Evolutionary conservation across 2,888 invertebrate species (phyloP), one percentile per base, ranked within the genome.

Genomic region (Osedax frankpressi): DNA sequence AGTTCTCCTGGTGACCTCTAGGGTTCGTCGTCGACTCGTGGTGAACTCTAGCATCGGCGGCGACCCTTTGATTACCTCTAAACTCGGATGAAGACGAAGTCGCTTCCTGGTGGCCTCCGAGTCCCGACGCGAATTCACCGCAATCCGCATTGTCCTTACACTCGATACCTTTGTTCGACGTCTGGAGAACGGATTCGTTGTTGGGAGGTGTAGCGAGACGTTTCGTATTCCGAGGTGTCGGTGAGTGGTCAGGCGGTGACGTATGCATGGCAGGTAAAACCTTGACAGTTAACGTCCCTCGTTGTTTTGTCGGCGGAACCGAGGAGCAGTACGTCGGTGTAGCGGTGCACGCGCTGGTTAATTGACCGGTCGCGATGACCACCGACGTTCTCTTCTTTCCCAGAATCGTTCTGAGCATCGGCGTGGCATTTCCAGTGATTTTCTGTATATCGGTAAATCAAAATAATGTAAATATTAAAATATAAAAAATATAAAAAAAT

Each of bases 391-490:
- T 28, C 3, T 30, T 28, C 69, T 69, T 69, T 6, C 69, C 69
- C 29, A 69, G 69, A 25, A 69, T 69, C 14, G 27, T 30, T 3
- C 69, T 6, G 25, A 69, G n/a, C 69, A 69, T 69, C 28, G 69
- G 69, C 29, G 69, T 69, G 28, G 69, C 69, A 30, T 69, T 69
- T 11, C 69, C 69, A 25, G 30, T 69, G 1, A 69, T 30, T 44
- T 19, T 44, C n/a, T n/a, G n/a, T n/a, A n/a, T n/a, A n/a, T n/a
- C n/a, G n/a, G n/a, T n/a, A n/a, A n/a, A n/a, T n/a, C n/a, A n/a
- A n/a, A n/a, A n/a, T n/a, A n/a, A n/a, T n/a, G n/a, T n/a, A n/a
- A n/a, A n/a, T n/a, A n/a, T n/a, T n/a, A n/a, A n/a, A n/a, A n/a
- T n/a, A n/a, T n/a, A n/a, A n/a, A n/a, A n/a, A n/a, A n/a, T n/a